Conservation (phyloP, 2,113 vertebrate genomes). For the Sterna hirundo region DNA sequence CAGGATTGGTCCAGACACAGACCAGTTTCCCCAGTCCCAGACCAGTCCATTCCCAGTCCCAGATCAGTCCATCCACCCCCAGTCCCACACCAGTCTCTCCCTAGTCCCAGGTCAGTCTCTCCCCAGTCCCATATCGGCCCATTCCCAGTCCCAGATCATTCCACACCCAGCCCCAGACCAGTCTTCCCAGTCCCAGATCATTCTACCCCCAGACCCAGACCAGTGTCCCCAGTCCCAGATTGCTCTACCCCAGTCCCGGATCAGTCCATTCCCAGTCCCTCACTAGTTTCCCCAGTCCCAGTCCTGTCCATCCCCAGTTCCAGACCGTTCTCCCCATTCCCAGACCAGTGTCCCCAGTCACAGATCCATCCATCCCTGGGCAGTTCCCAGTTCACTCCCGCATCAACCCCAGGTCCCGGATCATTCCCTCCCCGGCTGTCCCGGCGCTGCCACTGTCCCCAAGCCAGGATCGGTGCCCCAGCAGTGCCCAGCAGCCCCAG, state of each 20-base stretch:
- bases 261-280: no score
- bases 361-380: background rate
- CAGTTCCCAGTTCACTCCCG: background rate
- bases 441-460: background rate
- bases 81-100: background rate
- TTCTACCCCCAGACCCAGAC: background rate
- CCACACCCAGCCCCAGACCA: no score
- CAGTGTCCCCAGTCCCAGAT: background rate
- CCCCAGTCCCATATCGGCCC: no score
- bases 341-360: background rate
- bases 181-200: background rate
- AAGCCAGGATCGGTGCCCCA: background rate
- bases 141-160: background rate
- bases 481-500: background rate
- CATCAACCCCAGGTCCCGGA: accelerated
- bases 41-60: no score
- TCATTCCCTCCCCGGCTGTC: background rate
- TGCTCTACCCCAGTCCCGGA: background rate
- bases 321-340: background rate
- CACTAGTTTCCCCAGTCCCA: background rate
- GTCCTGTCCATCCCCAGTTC: background rate
- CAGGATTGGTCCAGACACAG: accelerated
- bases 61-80: no score
- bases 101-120: no score
- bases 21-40: background rate